Evolutionary conservation across 2,797 vertebrate genomes (phyloP).

Genomic region (Gymnodraco acuticeps): DNA sequence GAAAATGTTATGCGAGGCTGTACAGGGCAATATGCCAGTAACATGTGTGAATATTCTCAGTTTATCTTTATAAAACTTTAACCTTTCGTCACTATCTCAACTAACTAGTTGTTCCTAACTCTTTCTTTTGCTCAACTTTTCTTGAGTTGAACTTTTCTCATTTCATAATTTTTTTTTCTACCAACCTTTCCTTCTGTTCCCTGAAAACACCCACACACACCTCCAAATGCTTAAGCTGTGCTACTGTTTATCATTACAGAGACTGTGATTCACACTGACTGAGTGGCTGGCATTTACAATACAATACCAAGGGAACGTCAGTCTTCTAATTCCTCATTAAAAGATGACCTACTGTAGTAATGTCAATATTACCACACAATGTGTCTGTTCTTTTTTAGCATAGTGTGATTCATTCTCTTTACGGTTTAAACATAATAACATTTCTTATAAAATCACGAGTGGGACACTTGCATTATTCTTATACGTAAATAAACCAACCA

Average conservation of each 20-base stretch:
- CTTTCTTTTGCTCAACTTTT: constrained; percentile 38
- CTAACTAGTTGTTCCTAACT: constrained; percentile 9
- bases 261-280: constrained; percentile 51
- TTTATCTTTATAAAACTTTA: constrained; percentile 5
- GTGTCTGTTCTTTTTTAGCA: constrained; percentile 3
- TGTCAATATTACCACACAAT: constrained; percentile 12
- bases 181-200: constrained; percentile 35
- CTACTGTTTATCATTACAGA: constrained; percentile 39
- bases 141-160: constrained; percentile 21
- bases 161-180: constrained; percentile 27
- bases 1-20: background rate
- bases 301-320: constrained; percentile 29
- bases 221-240: constrained; percentile 43
- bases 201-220: constrained; percentile 36
- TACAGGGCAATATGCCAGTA: background rate
- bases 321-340: constrained; percentile 35
- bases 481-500: background rate
- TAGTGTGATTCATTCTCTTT: background rate
- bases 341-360: constrained; percentile 7
- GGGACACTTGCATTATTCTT: background rate
- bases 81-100: background rate
- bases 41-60: background rate
- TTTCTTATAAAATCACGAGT: background rate
- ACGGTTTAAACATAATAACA: background rate
- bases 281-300: constrained; percentile 54